Conservation (phyloP, 2,113 vertebrate species). For the Centrocercus urophasianus region DNA sequence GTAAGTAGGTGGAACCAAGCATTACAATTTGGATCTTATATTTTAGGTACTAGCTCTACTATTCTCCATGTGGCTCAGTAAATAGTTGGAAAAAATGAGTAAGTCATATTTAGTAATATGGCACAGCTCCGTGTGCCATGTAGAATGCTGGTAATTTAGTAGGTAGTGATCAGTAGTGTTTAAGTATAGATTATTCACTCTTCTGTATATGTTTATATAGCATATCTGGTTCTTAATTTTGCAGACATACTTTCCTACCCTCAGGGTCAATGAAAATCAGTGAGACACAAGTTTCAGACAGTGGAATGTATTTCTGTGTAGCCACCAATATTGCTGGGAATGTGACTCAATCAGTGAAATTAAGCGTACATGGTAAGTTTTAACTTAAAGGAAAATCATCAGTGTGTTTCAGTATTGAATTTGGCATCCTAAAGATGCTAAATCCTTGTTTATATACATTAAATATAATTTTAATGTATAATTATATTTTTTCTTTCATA, state of each 20-base stretch:
- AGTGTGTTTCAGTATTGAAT: background rate
- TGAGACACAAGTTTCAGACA: slow-evolving; percentile 87
- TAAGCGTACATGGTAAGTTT: slow-evolving; percentile 89
- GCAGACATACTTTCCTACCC: slow-evolving; percentile 89
- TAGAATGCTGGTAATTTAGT: background rate
- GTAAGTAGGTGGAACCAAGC: background rate
- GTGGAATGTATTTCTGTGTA: slow-evolving; percentile 90
- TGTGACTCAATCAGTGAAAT: slow-evolving; percentile 84
- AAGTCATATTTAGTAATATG: background rate
- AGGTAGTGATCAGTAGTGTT: background rate
- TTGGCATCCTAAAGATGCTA: background rate
- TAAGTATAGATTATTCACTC: background rate
- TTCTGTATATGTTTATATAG: background rate
- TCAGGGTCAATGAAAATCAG: slow-evolving; percentile 94
- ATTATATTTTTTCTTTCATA: background rate
- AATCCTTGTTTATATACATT: too few relatives aligned
- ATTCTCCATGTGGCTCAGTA: background rate
- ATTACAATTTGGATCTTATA: background rate
- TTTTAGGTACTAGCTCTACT: background rate
- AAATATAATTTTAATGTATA: too few relatives aligned
- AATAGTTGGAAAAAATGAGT: background rate
- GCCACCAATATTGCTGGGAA: slow-evolving; percentile 97
- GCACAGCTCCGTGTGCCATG: background rate
- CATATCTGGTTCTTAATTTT: slow-evolving; percentile 59
- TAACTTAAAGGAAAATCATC: background rate